These are phyloP conservation scores for Chrysolina haemoptera DNA, from an alignment of 2,888 invertebrate genomes.

Conservation along the genomic window DNA sequence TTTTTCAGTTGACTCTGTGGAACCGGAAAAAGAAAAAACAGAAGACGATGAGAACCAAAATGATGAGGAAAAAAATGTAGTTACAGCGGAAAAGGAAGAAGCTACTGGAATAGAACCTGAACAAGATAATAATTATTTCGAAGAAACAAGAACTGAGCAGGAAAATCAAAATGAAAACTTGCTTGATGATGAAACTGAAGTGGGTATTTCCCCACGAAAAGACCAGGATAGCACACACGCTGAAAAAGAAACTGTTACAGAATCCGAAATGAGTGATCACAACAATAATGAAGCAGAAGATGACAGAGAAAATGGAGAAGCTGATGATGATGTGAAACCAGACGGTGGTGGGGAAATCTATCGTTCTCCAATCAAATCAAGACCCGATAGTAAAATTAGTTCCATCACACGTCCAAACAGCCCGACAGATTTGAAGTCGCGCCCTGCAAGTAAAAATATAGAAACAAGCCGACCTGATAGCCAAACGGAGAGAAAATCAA, in stretches of 20 bases:
- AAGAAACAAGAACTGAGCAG: conserved; percentile 9
- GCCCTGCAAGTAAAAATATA: conserved; percentile 22
- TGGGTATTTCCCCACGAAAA: not conserved
- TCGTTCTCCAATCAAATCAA: conserved; percentile 33
- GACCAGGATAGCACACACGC: conserved; percentile 41
- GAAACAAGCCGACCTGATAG: conserved; percentile 33
- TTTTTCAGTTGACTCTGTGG: not conserved
- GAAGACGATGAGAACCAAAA: conserved; percentile 30
- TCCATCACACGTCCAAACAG: conserved; percentile 22
- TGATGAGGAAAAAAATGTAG: conserved; percentile 42
- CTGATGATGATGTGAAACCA: not conserved
- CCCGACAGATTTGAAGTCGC: not conserved
- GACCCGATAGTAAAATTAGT: conserved; percentile 28
- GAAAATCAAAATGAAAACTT: conserved; percentile 35
- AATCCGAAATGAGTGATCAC: conserved; percentile 49
- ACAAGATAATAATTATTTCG: conserved; percentile 15
- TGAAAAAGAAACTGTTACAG: conserved; percentile 42
- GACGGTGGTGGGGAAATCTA: conserved; percentile 5
- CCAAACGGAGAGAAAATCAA: conserved; percentile 29
- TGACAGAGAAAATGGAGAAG: conserved; percentile 31
- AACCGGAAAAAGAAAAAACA: no score
- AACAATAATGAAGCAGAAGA: conserved; percentile 42
- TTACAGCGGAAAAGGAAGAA: conserved; percentile 49
- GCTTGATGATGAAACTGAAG: not conserved
- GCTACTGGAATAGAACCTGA: conserved; percentile 7